Evolutionary conservation across 2,797 vertebrate species (phyloP).

Genomic region (Buphagus erythrorhynchus): DNA sequence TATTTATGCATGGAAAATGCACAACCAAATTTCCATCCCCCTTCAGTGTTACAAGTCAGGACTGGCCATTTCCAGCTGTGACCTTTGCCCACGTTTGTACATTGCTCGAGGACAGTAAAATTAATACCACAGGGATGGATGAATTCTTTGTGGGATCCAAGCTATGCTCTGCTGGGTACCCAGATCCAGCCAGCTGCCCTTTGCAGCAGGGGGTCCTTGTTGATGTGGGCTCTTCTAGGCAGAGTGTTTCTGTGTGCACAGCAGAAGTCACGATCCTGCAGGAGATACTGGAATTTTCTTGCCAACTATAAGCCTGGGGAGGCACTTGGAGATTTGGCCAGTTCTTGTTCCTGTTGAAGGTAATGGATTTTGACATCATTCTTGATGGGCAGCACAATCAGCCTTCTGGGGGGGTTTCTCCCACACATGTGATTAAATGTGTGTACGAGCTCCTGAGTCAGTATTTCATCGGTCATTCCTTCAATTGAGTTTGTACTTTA

Average conservation of each 20-base stretch:
- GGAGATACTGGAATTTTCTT: not conserved
- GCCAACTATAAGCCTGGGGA: not conserved
- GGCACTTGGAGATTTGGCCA: not conserved
- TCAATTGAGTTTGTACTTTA: conserved; percentile 39
- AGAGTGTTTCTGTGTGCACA: not conserved
- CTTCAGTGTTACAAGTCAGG: not conserved
- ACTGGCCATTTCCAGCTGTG: not conserved
- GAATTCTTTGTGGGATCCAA: not conserved
- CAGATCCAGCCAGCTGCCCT: not conserved
- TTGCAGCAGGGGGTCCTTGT: not conserved
- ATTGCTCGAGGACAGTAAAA: not conserved
- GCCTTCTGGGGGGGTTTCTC: not conserved
- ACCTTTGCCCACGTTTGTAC: not conserved
- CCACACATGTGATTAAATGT: not conserved
- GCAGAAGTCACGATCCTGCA: not conserved
- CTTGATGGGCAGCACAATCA: not conserved
- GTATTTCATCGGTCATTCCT: not conserved
- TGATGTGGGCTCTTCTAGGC: not conserved
- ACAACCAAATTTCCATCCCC: not conserved
- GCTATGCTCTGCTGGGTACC: not conserved
- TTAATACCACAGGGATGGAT: not conserved
- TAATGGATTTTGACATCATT: not conserved
- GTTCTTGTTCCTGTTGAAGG: not conserved
- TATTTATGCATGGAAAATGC: not conserved
- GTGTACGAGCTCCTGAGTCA: not conserved